These are phyloP conservation scores for Cephalopachus bancanus DNA, from an alignment of 2,797 vertebrate species.

Conservation along the genomic window DNA sequence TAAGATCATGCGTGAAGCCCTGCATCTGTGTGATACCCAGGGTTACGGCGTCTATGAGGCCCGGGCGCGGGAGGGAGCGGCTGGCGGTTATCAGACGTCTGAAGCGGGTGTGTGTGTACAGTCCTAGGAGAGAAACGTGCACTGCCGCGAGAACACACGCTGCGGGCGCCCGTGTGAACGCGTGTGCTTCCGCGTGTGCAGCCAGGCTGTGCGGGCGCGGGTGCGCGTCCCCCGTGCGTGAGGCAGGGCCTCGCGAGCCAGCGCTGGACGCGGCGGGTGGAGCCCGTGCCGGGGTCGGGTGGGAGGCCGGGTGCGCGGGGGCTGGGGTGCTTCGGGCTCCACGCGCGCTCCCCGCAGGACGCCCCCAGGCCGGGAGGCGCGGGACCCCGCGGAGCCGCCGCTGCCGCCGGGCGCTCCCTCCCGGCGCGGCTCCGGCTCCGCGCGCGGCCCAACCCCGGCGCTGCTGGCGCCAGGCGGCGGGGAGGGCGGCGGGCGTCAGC, in stretches of 20 bases:
- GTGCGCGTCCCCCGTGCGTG: too few species aligned
- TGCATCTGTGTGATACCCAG: not conserved
- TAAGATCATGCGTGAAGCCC: not conserved
- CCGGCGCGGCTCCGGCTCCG: slow-evolving; percentile 44
- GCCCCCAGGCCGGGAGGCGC: slow-evolving; percentile 11
- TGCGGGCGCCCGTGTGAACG: not conserved
- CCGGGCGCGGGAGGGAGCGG: not conserved
- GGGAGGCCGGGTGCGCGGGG: too few species aligned
- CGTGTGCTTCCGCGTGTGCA: not conserved
- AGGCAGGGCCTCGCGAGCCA: too few species aligned
- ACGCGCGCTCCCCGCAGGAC: not conserved
- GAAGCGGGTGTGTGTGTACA: not conserved
- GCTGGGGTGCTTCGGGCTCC: too few species aligned
- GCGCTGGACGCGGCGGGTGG: too few species aligned
- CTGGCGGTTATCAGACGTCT: not conserved
- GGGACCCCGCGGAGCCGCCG: slow-evolving; percentile 18
- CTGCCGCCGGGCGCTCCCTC: slow-evolving; percentile 59
- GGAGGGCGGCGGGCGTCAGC: slow-evolving; percentile 62
- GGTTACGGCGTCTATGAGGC: not conserved
- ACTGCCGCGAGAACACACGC: not conserved
- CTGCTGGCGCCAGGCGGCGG: slow-evolving; percentile 77
- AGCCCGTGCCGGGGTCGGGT: too few species aligned
- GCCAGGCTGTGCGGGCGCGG: not conserved
- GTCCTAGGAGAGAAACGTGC: not conserved
- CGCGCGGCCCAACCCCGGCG: slow-evolving; percentile 50